Evolutionary conservation across 2,113 vertebrate species (phyloP), one percentile per base, ranked within the genome.

Genomic region (Eclectus roratus): DNA sequence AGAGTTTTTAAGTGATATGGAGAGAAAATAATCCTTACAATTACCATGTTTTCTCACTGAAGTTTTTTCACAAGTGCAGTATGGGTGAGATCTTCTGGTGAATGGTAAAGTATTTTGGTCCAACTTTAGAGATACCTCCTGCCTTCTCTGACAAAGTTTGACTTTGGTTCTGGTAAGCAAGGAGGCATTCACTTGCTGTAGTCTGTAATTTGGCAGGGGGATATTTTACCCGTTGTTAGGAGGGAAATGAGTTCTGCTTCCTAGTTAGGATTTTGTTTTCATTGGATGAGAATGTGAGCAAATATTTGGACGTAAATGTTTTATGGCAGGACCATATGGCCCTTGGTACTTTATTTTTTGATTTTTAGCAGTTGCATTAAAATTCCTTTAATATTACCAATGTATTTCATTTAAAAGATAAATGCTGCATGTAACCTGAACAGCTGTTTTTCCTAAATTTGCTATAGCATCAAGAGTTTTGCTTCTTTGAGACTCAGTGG

Each of bases 241-340:
- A 95, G 53, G 89, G 82, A 93, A 97, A 92, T 78, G 71, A 93
- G 60, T 94, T 95, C 85, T 91, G 88, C 72, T 96, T 97, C 72
- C 69, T 93, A 71, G 94, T 68, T 93, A 85, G 72, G 65, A 88
- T 77, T 95, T 94, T 96, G 88, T 93, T 96, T 96, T 96, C 63
- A 79, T 82, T 96, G 93, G 90, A 95, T 84, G 50, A 90, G 82
- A 91, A 96, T 71, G 55, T 93, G 91, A 94, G 88, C 85, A 97
- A 97, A 96, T 95, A 94, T 96, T 96, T 96, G 94, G 93, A 91
- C 72, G 72, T 96, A 96, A 96, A 94, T 84, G 91, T 90, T 96
- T 96, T 95, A 94, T 91, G 94, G 95, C 85, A 90, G 93, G 85
- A 93, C 92, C 94, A 95, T 96, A 96, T 95, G 96, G 90, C 86